These are phyloP conservation scores for Lordiphosa mommai DNA, from an alignment of 1,140 invertebrate species.

Conservation along the genomic window DNA sequence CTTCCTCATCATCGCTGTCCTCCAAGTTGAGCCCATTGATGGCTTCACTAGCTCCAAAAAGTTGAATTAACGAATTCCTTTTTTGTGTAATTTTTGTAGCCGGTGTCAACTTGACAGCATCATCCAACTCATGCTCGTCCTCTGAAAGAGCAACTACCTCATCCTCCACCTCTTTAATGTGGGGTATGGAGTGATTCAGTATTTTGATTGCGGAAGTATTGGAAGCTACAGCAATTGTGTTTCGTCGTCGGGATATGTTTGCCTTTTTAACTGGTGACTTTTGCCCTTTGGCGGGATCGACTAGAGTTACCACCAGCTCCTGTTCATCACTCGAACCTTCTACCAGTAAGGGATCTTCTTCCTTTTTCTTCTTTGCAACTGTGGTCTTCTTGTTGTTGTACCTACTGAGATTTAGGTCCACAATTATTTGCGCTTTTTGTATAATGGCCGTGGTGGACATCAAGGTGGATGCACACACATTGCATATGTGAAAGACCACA, in stretches of 20 bases:
- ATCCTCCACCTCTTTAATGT: not conserved
- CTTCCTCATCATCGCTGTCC: too few relatives aligned
- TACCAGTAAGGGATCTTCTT: not conserved
- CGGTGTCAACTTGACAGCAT: constrained; percentile 39
- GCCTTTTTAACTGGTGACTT: too few relatives aligned
- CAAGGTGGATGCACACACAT: constrained; percentile 27
- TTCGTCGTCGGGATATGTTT: not conserved
- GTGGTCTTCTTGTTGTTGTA: not conserved
- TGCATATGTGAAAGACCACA: constrained; percentile 31
- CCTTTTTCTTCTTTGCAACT: not conserved
- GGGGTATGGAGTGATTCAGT: not conserved
- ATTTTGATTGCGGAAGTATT: too few relatives aligned
- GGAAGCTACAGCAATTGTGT: not conserved
- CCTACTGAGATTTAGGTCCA: not conserved
- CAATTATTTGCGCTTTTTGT: constrained; percentile 3
- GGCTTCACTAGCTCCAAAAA: constrained; percentile 25
- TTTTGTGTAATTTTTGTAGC: constrained; percentile 8
- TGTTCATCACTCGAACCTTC: not conserved
- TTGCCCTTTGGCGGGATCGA: not conserved
- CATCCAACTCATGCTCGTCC: constrained; percentile 18
- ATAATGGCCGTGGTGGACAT: constrained; percentile 14
- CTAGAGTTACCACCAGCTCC: not conserved
- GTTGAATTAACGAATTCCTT: constrained; percentile 9
- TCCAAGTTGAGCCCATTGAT: not conserved
- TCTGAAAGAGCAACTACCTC: too few relatives aligned